phyloP scores from a whole-genome alignment of 2,888 invertebrate genomes.

The Macaria liturata region DNA sequence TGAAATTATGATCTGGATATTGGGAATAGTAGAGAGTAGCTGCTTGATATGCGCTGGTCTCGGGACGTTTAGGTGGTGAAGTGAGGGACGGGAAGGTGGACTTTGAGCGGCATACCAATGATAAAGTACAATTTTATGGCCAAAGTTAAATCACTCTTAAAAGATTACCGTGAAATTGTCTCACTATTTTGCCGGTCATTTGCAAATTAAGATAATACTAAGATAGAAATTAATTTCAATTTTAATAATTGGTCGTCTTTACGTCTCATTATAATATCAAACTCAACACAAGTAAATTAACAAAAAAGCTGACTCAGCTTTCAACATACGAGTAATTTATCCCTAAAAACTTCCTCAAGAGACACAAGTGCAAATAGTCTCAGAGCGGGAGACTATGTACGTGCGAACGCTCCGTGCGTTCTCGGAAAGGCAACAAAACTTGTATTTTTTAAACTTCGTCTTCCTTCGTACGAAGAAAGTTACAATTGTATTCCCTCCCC shows the following conservation, averaged over 20 bases:
- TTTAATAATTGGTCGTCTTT: too few species aligned
- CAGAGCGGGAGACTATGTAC: conserved; percentile 51
- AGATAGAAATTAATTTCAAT: too few species aligned
- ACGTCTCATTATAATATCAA: too few species aligned
- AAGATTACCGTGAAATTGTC: conserved; percentile 3
- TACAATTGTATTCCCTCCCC: conserved; percentile 81
- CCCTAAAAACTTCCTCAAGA: too few species aligned
- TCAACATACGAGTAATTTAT: too few species aligned
- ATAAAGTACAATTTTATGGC: conserved; percentile 35
- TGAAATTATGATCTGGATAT: conserved; percentile 48
- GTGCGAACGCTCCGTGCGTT: conserved; percentile 62
- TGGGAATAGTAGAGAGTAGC: conserved; percentile 42
- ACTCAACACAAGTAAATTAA: too few species aligned
- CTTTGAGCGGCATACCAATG: conserved; percentile 62
- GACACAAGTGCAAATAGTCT: conserved; percentile 30
- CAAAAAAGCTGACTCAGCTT: too few species aligned
- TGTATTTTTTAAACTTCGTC: conserved; percentile 82
- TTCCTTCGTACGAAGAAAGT: conserved; percentile 75
- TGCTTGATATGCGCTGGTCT: conserved; percentile 69
- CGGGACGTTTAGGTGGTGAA: conserved; percentile 60
- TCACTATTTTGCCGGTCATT: too few species aligned
- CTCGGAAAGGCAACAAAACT: conserved; percentile 62
- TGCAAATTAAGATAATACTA: too few species aligned
- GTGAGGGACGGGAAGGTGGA: too few species aligned
- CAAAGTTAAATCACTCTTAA: conserved; percentile 23